phyloP scores from a whole-genome alignment of 30 jellyfish, hydroid and myxozoan genomes.

The Morbakka virulenta region DNA sequence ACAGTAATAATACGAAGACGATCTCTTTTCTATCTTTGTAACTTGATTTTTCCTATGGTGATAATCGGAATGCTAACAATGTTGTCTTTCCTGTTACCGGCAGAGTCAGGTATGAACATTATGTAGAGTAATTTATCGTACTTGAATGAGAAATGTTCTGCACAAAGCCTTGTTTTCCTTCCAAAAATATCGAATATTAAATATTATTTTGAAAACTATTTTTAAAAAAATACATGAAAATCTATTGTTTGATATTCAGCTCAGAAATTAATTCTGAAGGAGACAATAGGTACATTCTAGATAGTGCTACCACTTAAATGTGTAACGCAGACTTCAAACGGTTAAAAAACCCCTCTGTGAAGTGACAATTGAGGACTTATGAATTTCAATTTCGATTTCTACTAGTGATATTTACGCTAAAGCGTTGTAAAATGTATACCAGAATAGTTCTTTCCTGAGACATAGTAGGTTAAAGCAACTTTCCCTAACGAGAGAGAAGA shows the following conservation, averaged over 20 bases:
- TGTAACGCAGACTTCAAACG: no score
- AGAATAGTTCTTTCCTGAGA: no score
- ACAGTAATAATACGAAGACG: constrained; percentile 66
- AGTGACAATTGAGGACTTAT: no score
- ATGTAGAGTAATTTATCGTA: not conserved
- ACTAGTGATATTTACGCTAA: no score
- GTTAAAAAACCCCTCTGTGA: no score
- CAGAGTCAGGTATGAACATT: constrained; percentile 83
- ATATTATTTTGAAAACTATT: not conserved
- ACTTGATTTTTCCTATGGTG: constrained; percentile 91
- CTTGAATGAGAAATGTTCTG: not conserved
- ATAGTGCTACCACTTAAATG: no score
- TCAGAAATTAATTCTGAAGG: not conserved
- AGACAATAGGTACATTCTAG: not conserved
- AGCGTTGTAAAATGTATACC: no score
- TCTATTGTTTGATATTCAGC: not conserved
- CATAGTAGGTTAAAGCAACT: no score
- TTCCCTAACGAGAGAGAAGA: no score
- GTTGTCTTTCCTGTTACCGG: constrained; percentile 92
- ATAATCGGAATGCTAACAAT: constrained; percentile 88
- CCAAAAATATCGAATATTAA: not conserved
- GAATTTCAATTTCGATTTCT: no score
- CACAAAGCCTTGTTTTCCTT: no score
- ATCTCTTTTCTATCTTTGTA: constrained; percentile 81
- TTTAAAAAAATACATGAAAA: not conserved